Conservation (phyloP, 2,113 vertebrate genomes). For the Noctilio leporinus region DNA sequence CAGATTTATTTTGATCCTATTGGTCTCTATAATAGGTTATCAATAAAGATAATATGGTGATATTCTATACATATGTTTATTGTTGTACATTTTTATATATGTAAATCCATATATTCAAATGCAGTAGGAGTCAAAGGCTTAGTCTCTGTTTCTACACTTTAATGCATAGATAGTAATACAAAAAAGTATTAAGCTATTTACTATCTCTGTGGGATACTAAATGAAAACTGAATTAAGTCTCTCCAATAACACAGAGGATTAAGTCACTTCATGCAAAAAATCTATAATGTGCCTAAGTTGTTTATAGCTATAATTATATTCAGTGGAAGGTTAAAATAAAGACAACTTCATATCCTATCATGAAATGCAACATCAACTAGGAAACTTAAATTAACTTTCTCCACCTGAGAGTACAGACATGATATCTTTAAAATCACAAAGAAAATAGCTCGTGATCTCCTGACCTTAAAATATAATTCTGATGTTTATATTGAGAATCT, state of each 20-base stretch:
- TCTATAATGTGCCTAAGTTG: background rate
- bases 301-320: conserved; percentile 47
- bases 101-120: background rate
- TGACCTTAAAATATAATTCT: conserved; percentile 13
- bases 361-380: background rate
- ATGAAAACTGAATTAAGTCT: conserved; percentile 41
- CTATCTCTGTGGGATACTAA: conserved; percentile 21
- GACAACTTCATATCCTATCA: background rate
- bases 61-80: background rate
- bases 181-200: conserved; percentile 33
- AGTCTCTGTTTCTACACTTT: conserved; percentile 1
- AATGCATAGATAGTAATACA: conserved; percentile 5
- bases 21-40: background rate
- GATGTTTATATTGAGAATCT: background rate
- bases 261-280: conserved; percentile 25
- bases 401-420: background rate
- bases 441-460: background rate
- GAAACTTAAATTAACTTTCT: background rate
- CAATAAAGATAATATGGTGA: background rate
- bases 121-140: background rate
- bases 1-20: background rate
- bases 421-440: background rate
- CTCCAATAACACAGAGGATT: conserved; percentile 24
- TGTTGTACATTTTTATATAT: background rate
- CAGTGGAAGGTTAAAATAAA: conserved; percentile 41